Evolutionary conservation across 2,888 invertebrate genomes (phyloP).

Genomic region (Pediacus dermestoides): DNA sequence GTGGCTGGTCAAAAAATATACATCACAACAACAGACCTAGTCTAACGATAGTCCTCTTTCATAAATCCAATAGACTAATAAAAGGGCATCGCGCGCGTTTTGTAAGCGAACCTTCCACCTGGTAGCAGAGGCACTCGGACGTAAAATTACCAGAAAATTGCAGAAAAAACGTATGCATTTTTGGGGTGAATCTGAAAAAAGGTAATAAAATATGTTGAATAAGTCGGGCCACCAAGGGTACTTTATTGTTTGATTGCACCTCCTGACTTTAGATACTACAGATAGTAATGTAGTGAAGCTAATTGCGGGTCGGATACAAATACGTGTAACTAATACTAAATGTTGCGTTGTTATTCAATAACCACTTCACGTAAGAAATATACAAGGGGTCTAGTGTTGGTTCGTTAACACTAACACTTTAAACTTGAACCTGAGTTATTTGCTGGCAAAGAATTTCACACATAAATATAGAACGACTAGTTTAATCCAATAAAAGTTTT

Average conservation of each 20-base stretch:
- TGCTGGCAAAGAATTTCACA: too few species aligned
- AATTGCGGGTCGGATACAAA: constrained; percentile 41
- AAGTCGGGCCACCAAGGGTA: constrained; percentile 31
- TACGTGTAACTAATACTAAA: constrained; percentile 39
- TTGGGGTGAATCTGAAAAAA: constrained; percentile 40
- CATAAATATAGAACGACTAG: too few species aligned
- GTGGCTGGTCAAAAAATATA: constrained; percentile 35
- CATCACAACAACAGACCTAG: too few species aligned
- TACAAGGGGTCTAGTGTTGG: constrained; percentile 25
- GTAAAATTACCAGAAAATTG: constrained; percentile 49
- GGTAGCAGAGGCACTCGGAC: constrained; percentile 38
- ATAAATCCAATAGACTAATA: constrained; percentile 41
- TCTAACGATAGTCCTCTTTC: constrained; percentile 32
- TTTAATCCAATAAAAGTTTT: too few species aligned
- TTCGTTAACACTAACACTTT: constrained; percentile 1
- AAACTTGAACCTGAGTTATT: too few species aligned
- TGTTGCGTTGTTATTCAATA: constrained; percentile 26
- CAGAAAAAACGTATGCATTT: constrained; percentile 35
- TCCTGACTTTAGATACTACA: constrained; percentile 31
- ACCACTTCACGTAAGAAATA: constrained; percentile 29
- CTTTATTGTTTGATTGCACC: constrained; percentile 22
- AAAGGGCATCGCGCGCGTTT: constrained; percentile 43
- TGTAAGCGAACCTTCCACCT: constrained; percentile 39
- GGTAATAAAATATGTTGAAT: constrained; percentile 39
- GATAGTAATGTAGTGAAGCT: constrained; percentile 41